A percentile compares a stretch with the other conserved stretches of the same genome.
phyloP scores from a whole-genome alignment of 2,888 invertebrate genomes.

The Bombyx huttoni region DNA sequence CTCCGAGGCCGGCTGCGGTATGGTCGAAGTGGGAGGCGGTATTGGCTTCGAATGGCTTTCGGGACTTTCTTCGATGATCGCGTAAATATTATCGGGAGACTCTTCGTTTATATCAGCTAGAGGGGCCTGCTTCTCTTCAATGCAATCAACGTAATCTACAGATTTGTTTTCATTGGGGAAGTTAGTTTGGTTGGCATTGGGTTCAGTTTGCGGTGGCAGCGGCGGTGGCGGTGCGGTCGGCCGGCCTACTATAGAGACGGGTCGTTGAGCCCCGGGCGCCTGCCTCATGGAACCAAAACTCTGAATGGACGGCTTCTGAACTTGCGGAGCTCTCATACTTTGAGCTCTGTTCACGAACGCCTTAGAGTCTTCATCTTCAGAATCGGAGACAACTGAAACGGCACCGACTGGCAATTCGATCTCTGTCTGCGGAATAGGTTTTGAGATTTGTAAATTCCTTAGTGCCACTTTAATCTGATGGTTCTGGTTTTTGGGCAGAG shows the following conservation, averaged over 20 bases:
- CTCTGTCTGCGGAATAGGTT: conserved; percentile 82
- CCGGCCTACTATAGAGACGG: conserved; percentile 80
- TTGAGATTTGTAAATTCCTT: conserved; percentile 84
- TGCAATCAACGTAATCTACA: conserved; percentile 84
- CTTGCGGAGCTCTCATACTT: conserved; percentile 79
- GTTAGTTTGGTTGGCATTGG: conserved; percentile 70
- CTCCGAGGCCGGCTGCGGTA: conserved; percentile 54
- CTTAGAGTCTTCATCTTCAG: conserved; percentile 68
- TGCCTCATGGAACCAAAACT: conserved; percentile 89
- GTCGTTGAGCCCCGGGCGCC: conserved; percentile 76
- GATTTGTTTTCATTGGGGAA: conserved; percentile 50
- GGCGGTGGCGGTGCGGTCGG: conserved; percentile 86
- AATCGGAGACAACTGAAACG: conserved; percentile 72
- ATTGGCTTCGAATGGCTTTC: conserved; percentile 53
- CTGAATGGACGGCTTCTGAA: conserved; percentile 75
- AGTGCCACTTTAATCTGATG: conserved; percentile 77
- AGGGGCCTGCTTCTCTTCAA: conserved; percentile 76
- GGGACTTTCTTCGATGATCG: conserved; percentile 87
- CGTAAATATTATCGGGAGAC: conserved; percentile 85
- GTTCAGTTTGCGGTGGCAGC: conserved; percentile 56
- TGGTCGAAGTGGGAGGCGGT: conserved; percentile 42
- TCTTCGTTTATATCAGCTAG: conserved; percentile 76
- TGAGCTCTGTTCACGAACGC: conserved; percentile 82
- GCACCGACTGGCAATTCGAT: conserved; percentile 74
- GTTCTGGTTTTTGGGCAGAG: conserved; percentile 71